Base-by-base conservation (phyloP, 92 coral and sea anemone genomes). In the Pocillopora meandrina region DNA sequence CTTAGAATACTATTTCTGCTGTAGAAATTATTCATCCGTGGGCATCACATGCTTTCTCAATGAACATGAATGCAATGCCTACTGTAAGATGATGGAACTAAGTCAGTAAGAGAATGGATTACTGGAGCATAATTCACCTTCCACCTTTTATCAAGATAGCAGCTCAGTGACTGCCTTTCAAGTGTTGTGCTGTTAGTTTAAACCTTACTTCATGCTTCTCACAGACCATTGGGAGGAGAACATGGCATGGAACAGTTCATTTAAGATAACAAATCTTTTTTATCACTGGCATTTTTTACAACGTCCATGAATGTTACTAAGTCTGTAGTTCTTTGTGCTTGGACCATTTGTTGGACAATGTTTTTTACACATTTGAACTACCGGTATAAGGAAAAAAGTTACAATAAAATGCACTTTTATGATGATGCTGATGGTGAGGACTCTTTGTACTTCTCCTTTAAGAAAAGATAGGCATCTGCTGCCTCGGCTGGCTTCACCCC, bases 401-500 rank as follows among this genome's bases (percentile, higher is more conserved):
- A 47, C 65, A 75, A 75, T 71, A 75, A 23, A 21, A 17, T 75
- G 81, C 65, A 77, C 6, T 36, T 18, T 77, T 61, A 49, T 36
- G 71, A 62, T 42, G 60, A 78, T 35, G 56, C 42, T 36, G 10
- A 56, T 69, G 79, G 73, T 73, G 85, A 56, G 47, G 90, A 79
- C 73, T 75, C 80, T 31, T 70, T 75, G 76, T 90, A 83, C 31
- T 87, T 80, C 31, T 82, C 71, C 89, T 90, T 87, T 19, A 90
- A 78, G 82, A 90, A 90, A 20, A 90, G 88, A 74, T 63, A 90
- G 10, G 91, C 70, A 23, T 76, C 84, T 75, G 93, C 87, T 65
- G 87, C 91, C 62, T 90, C 93, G 36, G 61, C 77, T 60, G 93
- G 91, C 78, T 90, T 90, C 19, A 90, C 85, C n/a, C 79, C 88